Evolutionary conservation across 2,113 vertebrate genomes (phyloP).

Genomic region (Nematolebias whitei): DNA sequence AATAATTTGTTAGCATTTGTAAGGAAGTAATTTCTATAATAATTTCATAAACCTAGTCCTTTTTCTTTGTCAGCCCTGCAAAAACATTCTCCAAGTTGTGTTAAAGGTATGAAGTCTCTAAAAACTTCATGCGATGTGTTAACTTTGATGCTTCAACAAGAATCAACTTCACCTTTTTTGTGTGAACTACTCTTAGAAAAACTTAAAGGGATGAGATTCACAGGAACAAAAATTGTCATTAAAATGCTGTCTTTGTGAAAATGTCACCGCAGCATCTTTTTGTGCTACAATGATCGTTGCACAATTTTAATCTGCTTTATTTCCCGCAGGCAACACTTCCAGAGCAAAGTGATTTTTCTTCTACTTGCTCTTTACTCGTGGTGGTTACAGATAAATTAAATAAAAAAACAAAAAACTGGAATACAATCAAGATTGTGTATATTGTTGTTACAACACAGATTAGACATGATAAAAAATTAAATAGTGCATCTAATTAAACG

Average conservation of each 20-base stretch:
- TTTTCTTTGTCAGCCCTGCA: background rate
- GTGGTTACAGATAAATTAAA: background rate
- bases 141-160: background rate
- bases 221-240: background rate
- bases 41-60: background rate
- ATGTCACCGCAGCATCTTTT: background rate
- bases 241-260: slow-evolving; percentile 12
- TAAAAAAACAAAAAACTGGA: background rate
- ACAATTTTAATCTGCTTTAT: slow-evolving; percentile 7
- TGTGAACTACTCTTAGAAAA: background rate
- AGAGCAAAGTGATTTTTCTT: slow-evolving; percentile 19
- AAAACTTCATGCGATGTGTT: background rate
- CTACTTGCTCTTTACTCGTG: slow-evolving; percentile 12
- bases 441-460: too few relatives aligned
- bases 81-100: background rate
- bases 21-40: too few relatives aligned
- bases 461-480: too few relatives aligned
- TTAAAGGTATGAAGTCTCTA: background rate
- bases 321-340: slow-evolving; percentile 9
- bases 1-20: too few relatives aligned
- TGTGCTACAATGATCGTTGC: background rate
- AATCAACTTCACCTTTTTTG: background rate
- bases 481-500: too few relatives aligned
- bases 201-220: background rate
- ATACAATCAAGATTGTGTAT: too few relatives aligned